Evolutionary conservation across 2,113 vertebrate species (phyloP).

Genomic region (Paradoxurus hermaphroditus): DNA sequence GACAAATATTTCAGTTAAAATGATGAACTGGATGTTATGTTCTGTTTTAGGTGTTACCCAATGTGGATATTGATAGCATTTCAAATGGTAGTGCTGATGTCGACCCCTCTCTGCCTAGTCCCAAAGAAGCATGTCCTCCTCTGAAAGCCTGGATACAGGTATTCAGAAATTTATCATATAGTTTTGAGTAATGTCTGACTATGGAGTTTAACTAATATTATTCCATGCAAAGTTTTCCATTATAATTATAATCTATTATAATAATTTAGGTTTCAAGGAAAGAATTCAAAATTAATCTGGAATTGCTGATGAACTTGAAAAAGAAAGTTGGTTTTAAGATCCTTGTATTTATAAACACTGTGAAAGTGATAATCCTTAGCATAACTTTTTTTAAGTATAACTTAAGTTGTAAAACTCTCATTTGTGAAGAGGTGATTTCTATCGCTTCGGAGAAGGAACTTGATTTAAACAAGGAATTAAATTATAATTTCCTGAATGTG

Average conservation of each 20-base stretch:
- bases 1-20: neutral
- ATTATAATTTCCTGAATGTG: conserved; percentile 12
- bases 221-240: neutral
- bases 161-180: conserved; percentile 25
- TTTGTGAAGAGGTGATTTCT: conserved; percentile 36
- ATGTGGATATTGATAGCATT: conserved; percentile 87
- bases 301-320: conserved; percentile 2
- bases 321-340: conserved; percentile 14
- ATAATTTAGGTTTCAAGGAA: conserved; percentile 17
- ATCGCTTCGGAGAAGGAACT: conserved; percentile 5
- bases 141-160: conserved; percentile 82
- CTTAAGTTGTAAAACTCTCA: neutral
- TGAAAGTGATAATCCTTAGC: neutral
- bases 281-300: conserved; percentile 17
- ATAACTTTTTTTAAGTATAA: neutral
- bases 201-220: neutral
- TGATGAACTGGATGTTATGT: neutral
- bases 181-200: neutral
- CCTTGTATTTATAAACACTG: conserved; percentile 2
- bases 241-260: neutral
- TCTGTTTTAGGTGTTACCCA: conserved; percentile 86
- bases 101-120: neutral
- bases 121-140: conserved; percentile 49
- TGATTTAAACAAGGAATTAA: conserved; percentile 26
- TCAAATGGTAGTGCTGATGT: conserved; percentile 67